phyloP scores from a whole-genome alignment of 2,797 vertebrate genomes.

The Serranus cabrilla region DNA sequence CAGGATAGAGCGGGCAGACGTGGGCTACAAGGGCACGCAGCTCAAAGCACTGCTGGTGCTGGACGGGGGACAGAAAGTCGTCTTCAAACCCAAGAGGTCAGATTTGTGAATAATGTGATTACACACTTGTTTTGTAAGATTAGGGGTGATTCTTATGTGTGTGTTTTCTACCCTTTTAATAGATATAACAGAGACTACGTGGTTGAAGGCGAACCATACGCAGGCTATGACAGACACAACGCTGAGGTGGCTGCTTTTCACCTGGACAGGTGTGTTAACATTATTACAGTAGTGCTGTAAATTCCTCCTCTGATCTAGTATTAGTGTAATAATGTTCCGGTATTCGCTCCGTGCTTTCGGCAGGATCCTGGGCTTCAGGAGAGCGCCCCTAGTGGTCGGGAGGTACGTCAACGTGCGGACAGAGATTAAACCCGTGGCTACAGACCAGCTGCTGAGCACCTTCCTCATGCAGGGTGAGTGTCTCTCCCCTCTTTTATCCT shows the following conservation, averaged over 20 bases:
- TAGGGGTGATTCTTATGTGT: not conserved
- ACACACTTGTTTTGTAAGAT: no score
- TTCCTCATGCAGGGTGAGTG: conserved; percentile 94
- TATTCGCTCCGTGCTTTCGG: not conserved
- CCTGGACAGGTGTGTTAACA: conserved; percentile 90
- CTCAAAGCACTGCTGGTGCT: conserved; percentile 96
- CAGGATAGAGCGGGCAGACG: conserved; percentile 93
- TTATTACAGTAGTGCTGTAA: no score
- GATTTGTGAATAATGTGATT: not conserved
- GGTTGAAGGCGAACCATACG: conserved; percentile 96
- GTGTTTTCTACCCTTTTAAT: conserved; percentile 35
- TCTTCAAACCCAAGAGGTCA: conserved; percentile 98
- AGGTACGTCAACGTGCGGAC: conserved; percentile 94
- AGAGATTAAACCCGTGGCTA: conserved; percentile 96
- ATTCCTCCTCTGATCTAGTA: no score
- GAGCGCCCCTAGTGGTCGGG: conserved; percentile 95
- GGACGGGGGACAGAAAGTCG: conserved; percentile 98
- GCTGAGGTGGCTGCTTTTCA: conserved; percentile 98
- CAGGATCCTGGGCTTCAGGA: conserved; percentile 96
- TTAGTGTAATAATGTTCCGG: not conserved
- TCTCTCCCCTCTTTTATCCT: not conserved
- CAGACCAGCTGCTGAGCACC: conserved; percentile 95
- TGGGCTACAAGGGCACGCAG: conserved; percentile 98
- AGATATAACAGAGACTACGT: conserved; percentile 95
- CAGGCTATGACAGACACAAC: conserved; percentile 97